Evolutionary conservation across 2,113 vertebrate species (phyloP).

Genomic region (Antechinus stuartii): DNA sequence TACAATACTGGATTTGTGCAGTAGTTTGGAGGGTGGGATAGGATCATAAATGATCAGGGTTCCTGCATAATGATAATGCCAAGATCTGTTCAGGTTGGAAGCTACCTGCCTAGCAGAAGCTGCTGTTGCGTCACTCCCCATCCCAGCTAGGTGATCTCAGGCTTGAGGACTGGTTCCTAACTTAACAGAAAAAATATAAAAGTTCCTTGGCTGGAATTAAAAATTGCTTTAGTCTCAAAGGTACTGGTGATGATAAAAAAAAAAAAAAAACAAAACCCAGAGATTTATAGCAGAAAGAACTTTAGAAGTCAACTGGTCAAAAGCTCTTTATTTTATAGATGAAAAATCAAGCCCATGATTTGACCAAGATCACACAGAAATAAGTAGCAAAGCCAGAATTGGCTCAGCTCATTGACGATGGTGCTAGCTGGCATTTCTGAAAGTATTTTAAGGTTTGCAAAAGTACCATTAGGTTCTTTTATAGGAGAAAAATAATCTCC

Average conservation of each 20-base stretch:
- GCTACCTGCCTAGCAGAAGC: background rate
- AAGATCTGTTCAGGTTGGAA: background rate
- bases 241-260: background rate
- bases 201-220: background rate
- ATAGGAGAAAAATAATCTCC: too few species aligned
- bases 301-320: background rate
- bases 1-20: fast-evolving
- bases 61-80: fast-evolving
- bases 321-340: background rate
- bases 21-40: background rate
- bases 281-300: background rate
- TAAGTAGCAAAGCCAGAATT: too few species aligned
- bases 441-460: background rate
- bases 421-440: background rate
- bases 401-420: background rate
- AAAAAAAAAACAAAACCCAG: background rate
- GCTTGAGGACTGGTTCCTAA: background rate
- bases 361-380: too few species aligned
- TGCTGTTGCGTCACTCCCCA: background rate
- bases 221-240: too few species aligned
- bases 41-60: fast-evolving
- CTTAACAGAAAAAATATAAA: background rate
- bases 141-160: background rate
- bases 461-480: background rate
- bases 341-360: background rate